Percentiles rank a stretch among this genome's conserved stretches.
Evolutionary conservation across 2,113 vertebrate species (phyloP).

Genomic region (Misgurnus anguillicaudatus): DNA sequence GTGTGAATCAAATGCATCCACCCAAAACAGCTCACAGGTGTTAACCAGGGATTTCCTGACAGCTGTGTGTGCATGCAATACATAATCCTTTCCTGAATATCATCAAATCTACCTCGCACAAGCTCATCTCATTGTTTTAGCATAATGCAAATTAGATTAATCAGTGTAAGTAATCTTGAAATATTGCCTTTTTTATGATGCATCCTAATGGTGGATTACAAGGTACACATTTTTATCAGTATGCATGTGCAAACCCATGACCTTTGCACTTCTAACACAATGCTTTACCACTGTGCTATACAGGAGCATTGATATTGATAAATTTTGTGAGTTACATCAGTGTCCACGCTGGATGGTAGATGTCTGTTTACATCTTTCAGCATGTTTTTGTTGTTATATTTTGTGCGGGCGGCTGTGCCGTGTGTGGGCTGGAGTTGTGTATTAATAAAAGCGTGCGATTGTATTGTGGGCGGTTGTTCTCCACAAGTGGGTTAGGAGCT

Average conservation of each 20-base stretch:
- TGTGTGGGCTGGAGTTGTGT: constrained; percentile 51
- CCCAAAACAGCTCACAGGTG: constrained; percentile 18
- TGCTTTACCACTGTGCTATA: too few species aligned
- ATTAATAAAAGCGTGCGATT: constrained; percentile 63
- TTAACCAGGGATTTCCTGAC: constrained; percentile 22
- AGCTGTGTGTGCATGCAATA: constrained; percentile 1
- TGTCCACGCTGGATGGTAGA: constrained; percentile 2
- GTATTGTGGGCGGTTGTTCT: constrained; percentile 50
- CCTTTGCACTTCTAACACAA: too few species aligned
- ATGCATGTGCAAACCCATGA: too few species aligned
- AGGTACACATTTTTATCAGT: too few species aligned
- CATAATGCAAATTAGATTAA: too few species aligned
- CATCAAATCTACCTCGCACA: neutral
- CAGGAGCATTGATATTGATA: too few species aligned
- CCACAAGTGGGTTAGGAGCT: constrained; percentile 69
- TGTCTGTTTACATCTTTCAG: constrained; percentile 2
- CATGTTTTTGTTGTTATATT: constrained; percentile 1
- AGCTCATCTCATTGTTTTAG: too few species aligned
- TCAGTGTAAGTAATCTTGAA: too few species aligned
- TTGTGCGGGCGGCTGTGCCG: constrained; percentile 8
- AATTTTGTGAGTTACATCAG: neutral
- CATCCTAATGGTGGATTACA: too few species aligned
- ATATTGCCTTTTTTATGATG: too few species aligned
- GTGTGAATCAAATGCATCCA: constrained; percentile 18
- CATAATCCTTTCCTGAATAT: neutral